A percentile compares a stretch with the other conserved stretches of the same genome.
Conservation (phyloP, 2,797 vertebrate genomes). For the Onychomys leucogaster region DNA sequence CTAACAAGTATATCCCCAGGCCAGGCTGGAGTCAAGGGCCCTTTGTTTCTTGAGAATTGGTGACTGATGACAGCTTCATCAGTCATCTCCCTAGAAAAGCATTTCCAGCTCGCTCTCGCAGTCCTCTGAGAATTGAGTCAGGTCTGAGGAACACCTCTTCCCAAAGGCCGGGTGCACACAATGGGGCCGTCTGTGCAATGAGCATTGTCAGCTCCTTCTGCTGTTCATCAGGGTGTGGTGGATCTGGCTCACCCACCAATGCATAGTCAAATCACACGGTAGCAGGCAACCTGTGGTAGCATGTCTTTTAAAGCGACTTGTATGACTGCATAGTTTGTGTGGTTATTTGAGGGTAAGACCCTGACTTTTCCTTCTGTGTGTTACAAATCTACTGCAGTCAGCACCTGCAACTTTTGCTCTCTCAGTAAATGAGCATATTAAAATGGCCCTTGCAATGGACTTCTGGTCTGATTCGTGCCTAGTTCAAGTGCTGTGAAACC, state of each 20-base stretch:
- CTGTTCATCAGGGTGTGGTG: constrained; percentile 16
- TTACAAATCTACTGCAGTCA: not conserved
- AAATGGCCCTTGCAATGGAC: not conserved
- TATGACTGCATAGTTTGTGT: not conserved
- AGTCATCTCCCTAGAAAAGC: constrained; percentile 57
- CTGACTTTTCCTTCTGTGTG: not conserved
- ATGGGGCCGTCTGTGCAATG: constrained; percentile 48
- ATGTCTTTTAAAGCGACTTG: not conserved
- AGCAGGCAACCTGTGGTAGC: not conserved
- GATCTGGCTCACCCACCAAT: not conserved
- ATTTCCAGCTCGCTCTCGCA: constrained; percentile 22
- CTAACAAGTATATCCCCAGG: not conserved
- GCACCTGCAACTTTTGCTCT: not conserved
- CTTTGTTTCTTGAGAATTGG: constrained; percentile 52
- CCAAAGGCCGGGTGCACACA: constrained; percentile 41
- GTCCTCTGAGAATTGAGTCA: constrained; percentile 56
- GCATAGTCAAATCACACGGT: not conserved
- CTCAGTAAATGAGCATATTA: not conserved
- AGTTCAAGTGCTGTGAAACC: not conserved
- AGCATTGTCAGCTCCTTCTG: not conserved
- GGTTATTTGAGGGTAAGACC: not conserved
- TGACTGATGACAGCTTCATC: constrained; percentile 56
- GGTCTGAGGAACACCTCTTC: constrained; percentile 32
- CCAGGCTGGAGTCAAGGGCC: constrained; percentile 56
- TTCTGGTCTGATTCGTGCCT: not conserved